phyloP scores from a whole-genome alignment of 2,113 vertebrate genomes.

The Platysteira castanea region DNA sequence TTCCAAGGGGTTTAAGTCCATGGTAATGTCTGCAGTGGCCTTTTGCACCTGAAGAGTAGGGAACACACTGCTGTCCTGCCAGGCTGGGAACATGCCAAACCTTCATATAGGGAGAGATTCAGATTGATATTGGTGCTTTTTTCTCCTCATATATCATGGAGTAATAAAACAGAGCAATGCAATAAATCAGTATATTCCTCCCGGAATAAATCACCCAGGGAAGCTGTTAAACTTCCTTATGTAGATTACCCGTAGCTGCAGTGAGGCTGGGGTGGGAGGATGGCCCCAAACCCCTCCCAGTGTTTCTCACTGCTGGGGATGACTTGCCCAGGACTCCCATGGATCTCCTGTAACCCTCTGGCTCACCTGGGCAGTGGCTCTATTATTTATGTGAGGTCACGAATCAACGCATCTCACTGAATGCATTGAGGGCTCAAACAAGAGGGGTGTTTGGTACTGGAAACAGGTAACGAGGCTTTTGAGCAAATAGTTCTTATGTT shows the following conservation, averaged over 20 bases:
- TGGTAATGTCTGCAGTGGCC: not conserved
- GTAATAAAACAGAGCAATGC: not conserved
- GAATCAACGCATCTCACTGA: not conserved
- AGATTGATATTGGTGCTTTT: not conserved
- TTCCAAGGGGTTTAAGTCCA: not conserved
- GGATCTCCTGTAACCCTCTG: not conserved
- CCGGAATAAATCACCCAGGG: not conserved
- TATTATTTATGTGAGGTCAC: not conserved
- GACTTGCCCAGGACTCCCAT: not conserved
- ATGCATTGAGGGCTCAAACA: accelerated
- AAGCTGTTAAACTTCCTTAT: not conserved
- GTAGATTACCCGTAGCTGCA: not conserved
- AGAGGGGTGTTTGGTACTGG: not conserved
- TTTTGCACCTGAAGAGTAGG: not conserved
- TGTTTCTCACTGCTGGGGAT: not conserved
- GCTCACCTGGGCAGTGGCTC: not conserved
- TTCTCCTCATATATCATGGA: not conserved
- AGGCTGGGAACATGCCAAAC: not conserved
- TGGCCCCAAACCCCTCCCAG: not conserved
- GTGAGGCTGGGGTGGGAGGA: not conserved
- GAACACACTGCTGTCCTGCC: not conserved
- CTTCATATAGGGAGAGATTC: not conserved
- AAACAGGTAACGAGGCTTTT: not conserved
- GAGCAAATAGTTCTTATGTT: not conserved
- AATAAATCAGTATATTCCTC: not conserved